Conservation (phyloP, 2,113 vertebrate genomes). For the Oryzias woworae region DNA sequence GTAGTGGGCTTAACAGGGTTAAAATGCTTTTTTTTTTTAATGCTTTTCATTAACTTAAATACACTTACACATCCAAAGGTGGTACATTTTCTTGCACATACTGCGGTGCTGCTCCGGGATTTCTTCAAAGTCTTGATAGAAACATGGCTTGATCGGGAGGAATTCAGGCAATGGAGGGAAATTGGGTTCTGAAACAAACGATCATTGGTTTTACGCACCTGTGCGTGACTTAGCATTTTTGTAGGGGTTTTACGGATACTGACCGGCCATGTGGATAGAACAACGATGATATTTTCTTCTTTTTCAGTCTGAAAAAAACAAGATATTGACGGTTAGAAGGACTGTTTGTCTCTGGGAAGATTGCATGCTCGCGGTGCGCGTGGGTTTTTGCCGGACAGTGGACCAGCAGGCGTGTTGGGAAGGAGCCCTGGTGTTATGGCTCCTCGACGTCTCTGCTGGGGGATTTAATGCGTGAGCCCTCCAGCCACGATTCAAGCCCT, state of each 20-base stretch:
- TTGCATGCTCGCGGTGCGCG: too few relatives aligned
- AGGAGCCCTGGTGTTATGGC: slow-evolving; percentile 1
- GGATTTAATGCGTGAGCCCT: slow-evolving; percentile 37
- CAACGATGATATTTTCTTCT: slow-evolving; percentile 2
- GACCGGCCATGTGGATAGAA: slow-evolving; percentile 67
- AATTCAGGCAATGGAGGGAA: slow-evolving; percentile 94
- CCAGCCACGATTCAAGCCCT: not conserved
- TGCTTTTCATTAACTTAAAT: not conserved
- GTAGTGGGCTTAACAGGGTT: too few relatives aligned
- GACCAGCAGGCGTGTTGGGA: not conserved
- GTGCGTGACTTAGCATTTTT: not conserved
- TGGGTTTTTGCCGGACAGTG: too few relatives aligned
- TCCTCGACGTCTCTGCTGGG: not conserved
- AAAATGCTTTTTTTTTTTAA: too few relatives aligned
- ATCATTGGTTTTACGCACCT: not conserved
- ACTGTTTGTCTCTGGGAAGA: too few relatives aligned
- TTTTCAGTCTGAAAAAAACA: slow-evolving; percentile 9
- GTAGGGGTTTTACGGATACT: slow-evolving; percentile 9
- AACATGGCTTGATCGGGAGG: slow-evolving; percentile 95
- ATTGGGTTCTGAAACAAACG: slow-evolving; percentile 85
- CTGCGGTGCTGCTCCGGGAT: slow-evolving; percentile 93
- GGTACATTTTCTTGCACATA: slow-evolving; percentile 94
- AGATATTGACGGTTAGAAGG: slow-evolving; percentile 5
- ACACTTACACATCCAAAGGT: slow-evolving; percentile 97
- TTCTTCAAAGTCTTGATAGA: slow-evolving; percentile 97